Evolutionary conservation across 2,888 invertebrate species (phyloP).

Genomic region (Andrena trimmerana): DNA sequence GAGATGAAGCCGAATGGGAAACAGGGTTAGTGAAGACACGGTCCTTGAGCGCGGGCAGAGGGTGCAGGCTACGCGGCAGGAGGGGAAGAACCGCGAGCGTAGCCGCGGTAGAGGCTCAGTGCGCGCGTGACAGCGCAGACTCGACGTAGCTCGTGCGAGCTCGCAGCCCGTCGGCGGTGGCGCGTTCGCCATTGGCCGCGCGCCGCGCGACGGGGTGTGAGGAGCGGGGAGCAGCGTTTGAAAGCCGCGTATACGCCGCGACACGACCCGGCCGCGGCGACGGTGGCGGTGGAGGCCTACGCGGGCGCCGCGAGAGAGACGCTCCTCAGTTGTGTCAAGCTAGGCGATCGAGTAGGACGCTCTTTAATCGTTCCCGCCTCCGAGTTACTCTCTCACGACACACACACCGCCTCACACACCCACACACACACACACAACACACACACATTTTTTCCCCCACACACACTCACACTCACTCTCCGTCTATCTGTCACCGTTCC

Average conservation of each 20-base stretch:
- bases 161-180: slow-evolving; percentile 58
- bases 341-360: slow-evolving; percentile 85
- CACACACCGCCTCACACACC: slow-evolving; percentile 66
- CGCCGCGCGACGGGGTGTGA: slow-evolving; percentile 58
- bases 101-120: background rate
- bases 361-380: slow-evolving; percentile 83
- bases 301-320: slow-evolving; percentile 71
- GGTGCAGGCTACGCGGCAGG: background rate
- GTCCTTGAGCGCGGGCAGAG: background rate
- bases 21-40: slow-evolving; percentile 58
- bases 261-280: slow-evolving; percentile 68
- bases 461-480: slow-evolving; percentile 26
- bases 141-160: slow-evolving; percentile 57
- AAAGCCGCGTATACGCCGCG: slow-evolving; percentile 77
- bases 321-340: slow-evolving; percentile 85
- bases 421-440: slow-evolving; percentile 54
- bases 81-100: background rate
- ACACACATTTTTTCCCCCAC: slow-evolving; percentile 61
- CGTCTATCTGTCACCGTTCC: slow-evolving; percentile 35
- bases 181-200: slow-evolving; percentile 76
- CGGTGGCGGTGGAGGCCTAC: slow-evolving; percentile 68
- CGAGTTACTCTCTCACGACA: slow-evolving; percentile 78
- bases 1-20: slow-evolving; percentile 31
- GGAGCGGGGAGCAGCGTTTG: slow-evolving; percentile 74
- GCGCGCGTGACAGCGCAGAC: slow-evolving; percentile 48